Evolutionary conservation across 2,113 vertebrate genomes (phyloP).

Genomic region (Sitta europaea): DNA sequence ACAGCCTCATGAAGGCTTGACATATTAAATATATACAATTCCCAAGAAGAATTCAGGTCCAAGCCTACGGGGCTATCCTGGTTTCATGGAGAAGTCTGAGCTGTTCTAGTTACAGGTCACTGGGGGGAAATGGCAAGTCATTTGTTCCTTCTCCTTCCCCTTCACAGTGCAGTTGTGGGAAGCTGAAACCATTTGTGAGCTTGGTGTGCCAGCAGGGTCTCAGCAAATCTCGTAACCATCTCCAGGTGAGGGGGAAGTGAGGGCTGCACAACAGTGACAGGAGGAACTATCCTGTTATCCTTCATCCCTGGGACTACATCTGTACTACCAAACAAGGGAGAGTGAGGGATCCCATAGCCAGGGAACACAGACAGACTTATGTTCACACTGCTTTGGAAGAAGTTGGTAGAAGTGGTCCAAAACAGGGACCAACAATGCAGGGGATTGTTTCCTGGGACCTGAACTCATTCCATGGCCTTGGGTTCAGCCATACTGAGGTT

Average conservation of each 20-base stretch:
- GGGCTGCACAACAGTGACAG: background rate
- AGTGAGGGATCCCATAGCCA: background rate
- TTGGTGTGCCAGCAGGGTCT: background rate
- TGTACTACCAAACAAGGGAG: background rate
- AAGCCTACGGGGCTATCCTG: background rate
- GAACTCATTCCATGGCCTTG: background rate
- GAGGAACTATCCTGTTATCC: background rate
- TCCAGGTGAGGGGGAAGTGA: background rate
- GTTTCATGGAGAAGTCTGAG: background rate
- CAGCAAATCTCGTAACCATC: background rate
- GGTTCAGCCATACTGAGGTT: background rate
- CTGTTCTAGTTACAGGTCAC: background rate
- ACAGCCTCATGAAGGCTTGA: background rate
- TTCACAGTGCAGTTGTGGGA: background rate
- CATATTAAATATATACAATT: background rate
- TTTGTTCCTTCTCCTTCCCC: background rate
- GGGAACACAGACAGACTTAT: background rate
- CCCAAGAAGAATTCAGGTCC: background rate
- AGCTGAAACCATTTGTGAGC: background rate
- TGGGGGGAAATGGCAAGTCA: background rate
- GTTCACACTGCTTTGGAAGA: background rate
- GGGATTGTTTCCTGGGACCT: background rate
- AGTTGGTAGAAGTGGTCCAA: background rate
- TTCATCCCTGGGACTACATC: background rate
- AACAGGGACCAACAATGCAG: background rate